Evolutionary conservation across 2,113 vertebrate species (phyloP).

Genomic region (Recurvirostra avosetta): DNA sequence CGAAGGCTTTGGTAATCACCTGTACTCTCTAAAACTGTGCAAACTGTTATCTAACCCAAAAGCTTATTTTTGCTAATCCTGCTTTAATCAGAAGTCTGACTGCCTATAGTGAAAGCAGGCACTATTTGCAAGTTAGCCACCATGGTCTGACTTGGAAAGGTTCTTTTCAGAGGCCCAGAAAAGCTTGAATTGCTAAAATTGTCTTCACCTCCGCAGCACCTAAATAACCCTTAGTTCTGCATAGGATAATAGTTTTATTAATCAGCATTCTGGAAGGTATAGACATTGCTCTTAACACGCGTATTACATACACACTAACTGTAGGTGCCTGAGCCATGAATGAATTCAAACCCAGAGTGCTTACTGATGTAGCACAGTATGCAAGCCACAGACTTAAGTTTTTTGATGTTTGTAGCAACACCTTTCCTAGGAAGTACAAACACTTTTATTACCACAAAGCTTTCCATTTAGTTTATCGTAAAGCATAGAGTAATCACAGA

Average conservation of each 20-base stretch:
- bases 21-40: neutral
- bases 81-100: constrained; percentile 4
- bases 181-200: neutral
- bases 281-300: neutral
- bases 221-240: neutral
- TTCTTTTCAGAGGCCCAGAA: neutral
- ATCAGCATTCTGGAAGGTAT: neutral
- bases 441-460: neutral
- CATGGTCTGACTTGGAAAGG: neutral
- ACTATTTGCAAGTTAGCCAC: neutral
- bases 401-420: neutral
- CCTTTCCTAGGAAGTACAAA: neutral
- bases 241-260: neutral
- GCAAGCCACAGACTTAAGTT: neutral
- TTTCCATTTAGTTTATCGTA: neutral
- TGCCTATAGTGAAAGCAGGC: neutral
- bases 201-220: neutral
- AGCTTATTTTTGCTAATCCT: constrained; percentile 28
- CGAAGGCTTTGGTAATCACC: neutral
- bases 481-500: neutral
- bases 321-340: neutral
- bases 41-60: neutral
- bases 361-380: neutral
- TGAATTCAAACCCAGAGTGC: neutral
- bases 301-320: neutral